Evolutionary conservation across 2,113 vertebrate species (phyloP).

Genomic region (Ammodramus savannarum): DNA sequence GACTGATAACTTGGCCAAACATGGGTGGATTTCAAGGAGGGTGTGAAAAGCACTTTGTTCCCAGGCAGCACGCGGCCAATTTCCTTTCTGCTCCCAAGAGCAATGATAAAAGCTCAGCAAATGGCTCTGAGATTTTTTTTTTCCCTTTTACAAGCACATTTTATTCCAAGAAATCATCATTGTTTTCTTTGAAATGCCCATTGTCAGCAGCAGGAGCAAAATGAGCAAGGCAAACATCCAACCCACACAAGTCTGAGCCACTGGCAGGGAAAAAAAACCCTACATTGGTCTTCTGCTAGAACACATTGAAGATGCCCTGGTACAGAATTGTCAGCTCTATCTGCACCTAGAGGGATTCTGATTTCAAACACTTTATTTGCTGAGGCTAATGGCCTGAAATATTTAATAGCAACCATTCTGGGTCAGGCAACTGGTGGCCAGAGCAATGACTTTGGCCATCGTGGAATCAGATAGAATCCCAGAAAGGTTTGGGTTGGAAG

Average conservation of each 20-base stretch:
- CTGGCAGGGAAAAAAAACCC: background rate
- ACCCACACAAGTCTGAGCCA: background rate
- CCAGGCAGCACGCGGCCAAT: background rate
- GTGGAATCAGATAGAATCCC: background rate
- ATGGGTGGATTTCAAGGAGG: constrained; percentile 53
- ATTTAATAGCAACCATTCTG: background rate
- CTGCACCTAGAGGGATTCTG: background rate
- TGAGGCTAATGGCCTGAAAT: background rate
- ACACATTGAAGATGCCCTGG: background rate
- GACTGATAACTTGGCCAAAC: constrained; percentile 47
- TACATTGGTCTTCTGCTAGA: background rate
- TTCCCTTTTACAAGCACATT: background rate
- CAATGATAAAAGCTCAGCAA: constrained; percentile 42
- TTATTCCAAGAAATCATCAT: constrained; percentile 42
- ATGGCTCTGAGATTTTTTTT: constrained; percentile 22
- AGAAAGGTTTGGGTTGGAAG: background rate
- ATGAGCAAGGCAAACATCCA: background rate
- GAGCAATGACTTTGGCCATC: background rate
- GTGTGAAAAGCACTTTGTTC: constrained; percentile 29
- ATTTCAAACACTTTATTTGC: background rate
- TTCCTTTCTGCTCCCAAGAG: constrained; percentile 40
- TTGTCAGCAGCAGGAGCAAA: constrained; percentile 41
- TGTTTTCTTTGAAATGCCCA: constrained; percentile 37
- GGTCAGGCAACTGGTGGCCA: background rate
- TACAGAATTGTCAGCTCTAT: background rate